Percentiles rank a stretch among this genome's conserved stretches.
Conservation (phyloP, 1,140 invertebrate species). For the Atta cephalotes region DNA sequence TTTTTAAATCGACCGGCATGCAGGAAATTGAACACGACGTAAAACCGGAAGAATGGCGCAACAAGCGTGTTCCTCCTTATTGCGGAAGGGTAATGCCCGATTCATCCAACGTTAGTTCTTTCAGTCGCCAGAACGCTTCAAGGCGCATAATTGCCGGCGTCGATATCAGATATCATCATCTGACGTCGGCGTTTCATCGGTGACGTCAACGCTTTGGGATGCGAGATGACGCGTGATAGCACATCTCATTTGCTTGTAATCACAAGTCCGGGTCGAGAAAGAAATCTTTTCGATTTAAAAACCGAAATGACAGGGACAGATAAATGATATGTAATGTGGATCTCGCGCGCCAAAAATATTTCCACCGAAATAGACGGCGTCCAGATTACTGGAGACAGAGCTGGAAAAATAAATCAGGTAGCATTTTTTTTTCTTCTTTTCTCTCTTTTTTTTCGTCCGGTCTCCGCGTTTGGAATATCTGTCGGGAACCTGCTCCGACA, state of each 20-base stretch:
- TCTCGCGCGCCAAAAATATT: slow-evolving; percentile 20
- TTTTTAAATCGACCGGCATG: slow-evolving; percentile 60
- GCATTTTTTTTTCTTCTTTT: too few species aligned
- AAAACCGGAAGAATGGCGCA: slow-evolving; percentile 65
- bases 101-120: slow-evolving; percentile 56
- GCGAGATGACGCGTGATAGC: not conserved
- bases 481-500: not conserved
- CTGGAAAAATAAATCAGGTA: slow-evolving; percentile 33
- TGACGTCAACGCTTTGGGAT: slow-evolving; percentile 34
- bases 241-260: not conserved
- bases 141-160: slow-evolving; percentile 41
- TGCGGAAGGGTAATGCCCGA: slow-evolving; percentile 64
- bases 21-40: slow-evolving; percentile 62
- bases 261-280: too few species aligned
- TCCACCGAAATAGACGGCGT: slow-evolving; percentile 9
- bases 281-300: not conserved
- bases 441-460: not conserved
- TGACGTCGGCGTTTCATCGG: slow-evolving; percentile 33
- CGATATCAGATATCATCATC: slow-evolving; percentile 30
- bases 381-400: slow-evolving; percentile 3
- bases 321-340: not conserved
- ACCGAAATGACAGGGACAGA: not conserved
- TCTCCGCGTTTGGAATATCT: slow-evolving; percentile 5
- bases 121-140: slow-evolving; percentile 28
- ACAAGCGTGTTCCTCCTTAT: slow-evolving; percentile 60